phyloP scores from a whole-genome alignment of 2,797 vertebrate genomes.

The Buceros bicornis region DNA sequence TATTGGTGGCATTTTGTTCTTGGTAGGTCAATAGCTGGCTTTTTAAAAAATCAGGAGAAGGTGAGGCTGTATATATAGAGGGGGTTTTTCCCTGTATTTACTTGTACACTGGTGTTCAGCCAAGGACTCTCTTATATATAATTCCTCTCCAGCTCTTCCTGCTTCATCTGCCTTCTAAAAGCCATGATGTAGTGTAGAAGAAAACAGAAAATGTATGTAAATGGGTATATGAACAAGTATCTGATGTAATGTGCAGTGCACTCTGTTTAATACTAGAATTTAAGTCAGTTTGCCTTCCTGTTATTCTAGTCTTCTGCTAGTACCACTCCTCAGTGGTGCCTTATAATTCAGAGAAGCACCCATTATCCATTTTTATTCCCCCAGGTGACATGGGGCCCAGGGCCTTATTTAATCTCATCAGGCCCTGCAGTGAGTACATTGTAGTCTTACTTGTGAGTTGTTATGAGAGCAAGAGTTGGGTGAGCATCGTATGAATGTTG shows the following conservation, averaged over 20 bases:
- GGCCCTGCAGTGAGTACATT: background rate
- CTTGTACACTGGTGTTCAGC: background rate
- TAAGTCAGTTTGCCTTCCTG: background rate
- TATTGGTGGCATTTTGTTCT: background rate
- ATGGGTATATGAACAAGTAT: background rate
- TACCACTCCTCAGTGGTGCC: background rate
- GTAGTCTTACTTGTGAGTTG: background rate
- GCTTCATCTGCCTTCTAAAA: background rate
- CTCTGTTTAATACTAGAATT: background rate
- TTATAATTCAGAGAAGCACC: background rate
- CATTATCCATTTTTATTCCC: slow-evolving; percentile 32
- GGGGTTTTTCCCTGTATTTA: background rate
- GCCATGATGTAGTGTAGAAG: background rate
- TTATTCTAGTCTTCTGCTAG: background rate
- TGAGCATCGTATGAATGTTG: background rate
- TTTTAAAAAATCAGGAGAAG: background rate
- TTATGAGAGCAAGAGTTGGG: background rate
- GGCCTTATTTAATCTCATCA: background rate
- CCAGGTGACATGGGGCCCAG: background rate
- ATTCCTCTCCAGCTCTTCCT: background rate
- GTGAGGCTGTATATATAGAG: background rate
- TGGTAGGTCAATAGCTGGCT: background rate
- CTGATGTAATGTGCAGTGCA: background rate
- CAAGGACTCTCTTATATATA: background rate
- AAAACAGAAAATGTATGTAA: background rate